phyloP scores from a whole-genome alignment of 35 echinoderm and acorn worm species.

The Apostichopus japonicus region DNA sequence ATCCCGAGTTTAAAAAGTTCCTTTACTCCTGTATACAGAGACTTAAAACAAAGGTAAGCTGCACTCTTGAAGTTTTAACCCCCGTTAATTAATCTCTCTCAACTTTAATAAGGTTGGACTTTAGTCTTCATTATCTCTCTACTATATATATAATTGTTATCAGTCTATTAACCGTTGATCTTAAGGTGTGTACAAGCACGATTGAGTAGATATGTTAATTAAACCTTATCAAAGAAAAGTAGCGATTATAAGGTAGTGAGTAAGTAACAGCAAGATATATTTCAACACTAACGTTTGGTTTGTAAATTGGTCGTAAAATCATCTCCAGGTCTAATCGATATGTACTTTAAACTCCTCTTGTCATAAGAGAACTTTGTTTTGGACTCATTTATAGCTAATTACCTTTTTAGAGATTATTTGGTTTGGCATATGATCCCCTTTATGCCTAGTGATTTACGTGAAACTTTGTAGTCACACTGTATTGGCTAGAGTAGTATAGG shows the following conservation, averaged over 20 bases:
- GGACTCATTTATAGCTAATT: no score
- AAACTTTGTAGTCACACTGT: no score
- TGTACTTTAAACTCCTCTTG: constrained; percentile 15
- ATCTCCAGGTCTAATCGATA: neutral
- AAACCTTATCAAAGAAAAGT: constrained; percentile 3
- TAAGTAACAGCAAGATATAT: neutral
- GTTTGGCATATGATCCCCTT: no score
- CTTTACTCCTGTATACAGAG: no score
- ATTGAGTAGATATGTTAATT: constrained; percentile 10
- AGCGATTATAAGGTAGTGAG: neutral
- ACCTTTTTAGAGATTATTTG: no score
- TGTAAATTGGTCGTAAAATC: neutral
- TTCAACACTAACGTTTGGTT: neutral
- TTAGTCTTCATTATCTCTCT: neutral
- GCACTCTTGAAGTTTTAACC: neutral
- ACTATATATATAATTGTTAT: neutral
- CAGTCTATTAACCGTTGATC: neutral
- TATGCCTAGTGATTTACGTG: no score
- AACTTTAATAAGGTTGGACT: neutral
- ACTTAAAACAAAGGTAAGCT: neutral
- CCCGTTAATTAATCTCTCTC: neutral
- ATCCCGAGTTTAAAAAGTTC: no score
- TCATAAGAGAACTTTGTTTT: no score
- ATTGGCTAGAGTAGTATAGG: no score
- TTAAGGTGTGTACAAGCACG: neutral